phyloP scores from a whole-genome alignment of 1,140 invertebrate genomes.

The Sitobion miscanthi region DNA sequence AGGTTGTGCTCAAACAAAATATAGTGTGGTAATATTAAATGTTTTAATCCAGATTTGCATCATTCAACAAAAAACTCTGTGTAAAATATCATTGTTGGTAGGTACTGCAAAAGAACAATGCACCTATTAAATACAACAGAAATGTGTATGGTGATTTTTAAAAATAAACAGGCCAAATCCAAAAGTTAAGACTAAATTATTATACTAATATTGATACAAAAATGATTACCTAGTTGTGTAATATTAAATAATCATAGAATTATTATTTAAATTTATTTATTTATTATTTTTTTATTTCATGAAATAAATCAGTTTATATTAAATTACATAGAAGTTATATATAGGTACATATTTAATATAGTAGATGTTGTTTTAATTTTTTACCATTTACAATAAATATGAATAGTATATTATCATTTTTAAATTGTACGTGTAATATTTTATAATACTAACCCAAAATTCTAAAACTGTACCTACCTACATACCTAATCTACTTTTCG shows the following conservation, averaged over 20 bases:
- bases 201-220: not conserved
- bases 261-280: constrained; percentile 42
- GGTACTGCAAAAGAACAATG: not conserved
- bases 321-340: constrained; percentile 30
- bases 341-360: not conserved
- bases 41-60: not conserved
- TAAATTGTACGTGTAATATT: not conserved
- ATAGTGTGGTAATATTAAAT: not conserved
- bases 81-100: not conserved
- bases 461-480: not conserved
- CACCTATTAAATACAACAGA: not conserved
- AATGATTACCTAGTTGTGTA: not conserved
- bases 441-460: not conserved
- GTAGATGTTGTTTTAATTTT: constrained; percentile 16
- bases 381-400: constrained; percentile 36
- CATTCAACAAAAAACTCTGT: not conserved
- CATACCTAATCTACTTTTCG: not conserved
- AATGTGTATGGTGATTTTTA: not conserved
- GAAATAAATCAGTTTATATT: constrained; percentile 27
- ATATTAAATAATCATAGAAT: not conserved
- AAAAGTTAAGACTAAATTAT: constrained; percentile 36
- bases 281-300: not conserved
- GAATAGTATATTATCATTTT: constrained; percentile 14
- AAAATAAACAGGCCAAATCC: constrained; percentile 7
- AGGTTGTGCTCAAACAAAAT: not conserved